A percentile compares a stretch with the other conserved stretches of the same genome.
phyloP scores from a whole-genome alignment of 35 echinoderm and acorn worm genomes.

The Diadema setosum region DNA sequence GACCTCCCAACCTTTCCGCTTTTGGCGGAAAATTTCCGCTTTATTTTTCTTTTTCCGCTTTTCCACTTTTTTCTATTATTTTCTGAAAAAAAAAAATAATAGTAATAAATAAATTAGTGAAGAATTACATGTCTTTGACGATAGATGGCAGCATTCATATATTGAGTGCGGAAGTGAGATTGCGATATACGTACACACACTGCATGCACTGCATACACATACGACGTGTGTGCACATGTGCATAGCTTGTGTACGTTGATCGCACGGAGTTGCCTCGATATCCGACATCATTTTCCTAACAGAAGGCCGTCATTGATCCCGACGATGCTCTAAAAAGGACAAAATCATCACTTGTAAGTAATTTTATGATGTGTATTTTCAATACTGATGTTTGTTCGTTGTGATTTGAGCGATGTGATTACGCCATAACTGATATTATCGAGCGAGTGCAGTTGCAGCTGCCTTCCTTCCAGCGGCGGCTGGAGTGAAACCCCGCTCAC shows the following conservation, averaged over 20 bases:
- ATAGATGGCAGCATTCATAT: no score
- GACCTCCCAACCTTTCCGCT: neutral
- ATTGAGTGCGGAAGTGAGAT: neutral
- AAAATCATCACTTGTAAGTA: neutral
- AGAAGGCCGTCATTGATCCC: neutral
- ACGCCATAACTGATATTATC: neutral
- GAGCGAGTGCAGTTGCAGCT: neutral
- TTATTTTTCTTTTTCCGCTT: neutral
- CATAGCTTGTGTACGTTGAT: neutral
- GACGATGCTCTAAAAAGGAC: neutral
- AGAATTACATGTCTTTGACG: no score
- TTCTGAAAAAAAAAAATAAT: neutral
- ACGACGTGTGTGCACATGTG: neutral
- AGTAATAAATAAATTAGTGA: neutral
- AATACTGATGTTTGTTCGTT: neutral
- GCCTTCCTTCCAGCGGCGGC: no score
- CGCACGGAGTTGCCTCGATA: neutral
- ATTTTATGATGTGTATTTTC: neutral
- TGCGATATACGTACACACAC: neutral
- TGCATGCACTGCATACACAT: neutral
- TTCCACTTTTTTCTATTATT: neutral
- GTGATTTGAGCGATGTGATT: neutral
- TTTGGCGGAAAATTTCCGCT: neutral
- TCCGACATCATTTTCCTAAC: neutral
- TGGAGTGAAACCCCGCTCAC: no score